Conservation (phyloP, 2,113 vertebrate genomes). For the Melanerpes aurifrons region DNA sequence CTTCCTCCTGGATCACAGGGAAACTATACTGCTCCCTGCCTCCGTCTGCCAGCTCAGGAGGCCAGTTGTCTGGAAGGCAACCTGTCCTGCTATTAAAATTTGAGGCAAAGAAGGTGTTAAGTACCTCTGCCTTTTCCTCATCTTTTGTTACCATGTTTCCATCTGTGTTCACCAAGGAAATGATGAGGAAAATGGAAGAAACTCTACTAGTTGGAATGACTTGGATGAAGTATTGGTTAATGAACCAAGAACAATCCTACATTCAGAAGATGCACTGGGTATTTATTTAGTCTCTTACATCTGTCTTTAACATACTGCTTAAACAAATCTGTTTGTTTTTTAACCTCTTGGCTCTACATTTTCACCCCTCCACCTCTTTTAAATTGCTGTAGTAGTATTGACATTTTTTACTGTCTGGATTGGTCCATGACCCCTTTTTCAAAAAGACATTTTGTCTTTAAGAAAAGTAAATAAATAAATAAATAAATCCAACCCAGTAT, state of each 20-base stretch:
- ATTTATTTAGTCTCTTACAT: not conserved
- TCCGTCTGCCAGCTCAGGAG: too few species aligned
- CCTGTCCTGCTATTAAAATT: too few species aligned
- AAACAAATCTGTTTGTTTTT: not conserved
- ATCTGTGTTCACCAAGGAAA: not conserved
- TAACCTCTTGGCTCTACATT: not conserved
- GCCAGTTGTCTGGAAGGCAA: too few species aligned
- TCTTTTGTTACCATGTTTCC: too few species aligned
- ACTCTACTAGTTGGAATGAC: not conserved
- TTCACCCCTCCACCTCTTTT: not conserved
- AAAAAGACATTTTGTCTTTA: not conserved
- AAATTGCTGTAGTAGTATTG: not conserved
- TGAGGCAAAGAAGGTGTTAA: too few species aligned
- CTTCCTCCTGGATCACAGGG: too few species aligned
- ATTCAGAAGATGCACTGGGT: not conserved
- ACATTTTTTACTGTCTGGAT: not conserved
- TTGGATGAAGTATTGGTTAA: constrained; percentile 6
- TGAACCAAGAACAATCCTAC: not conserved
- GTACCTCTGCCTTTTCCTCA: too few species aligned
- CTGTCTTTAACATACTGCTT: not conserved
- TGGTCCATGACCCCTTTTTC: not conserved
- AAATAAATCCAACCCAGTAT: not conserved
- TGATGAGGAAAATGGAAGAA: constrained; percentile 4
- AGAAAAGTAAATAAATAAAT: not conserved
- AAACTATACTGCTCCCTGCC: too few species aligned